Base-by-base conservation (phyloP, 2,113 vertebrate genomes). In the Irena cyanogastra region DNA sequence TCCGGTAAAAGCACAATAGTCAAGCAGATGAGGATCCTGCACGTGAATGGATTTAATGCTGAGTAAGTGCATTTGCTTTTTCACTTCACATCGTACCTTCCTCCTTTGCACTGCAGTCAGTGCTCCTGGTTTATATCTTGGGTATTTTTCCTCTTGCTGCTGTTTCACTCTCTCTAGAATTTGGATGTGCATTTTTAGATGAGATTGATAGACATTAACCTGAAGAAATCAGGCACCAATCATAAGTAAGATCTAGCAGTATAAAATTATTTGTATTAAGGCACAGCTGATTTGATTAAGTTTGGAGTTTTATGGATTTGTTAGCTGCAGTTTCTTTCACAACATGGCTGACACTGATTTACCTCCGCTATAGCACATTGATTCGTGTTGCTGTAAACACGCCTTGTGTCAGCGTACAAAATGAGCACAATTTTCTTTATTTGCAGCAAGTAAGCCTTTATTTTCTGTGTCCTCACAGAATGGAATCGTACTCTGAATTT, bases 1-100 rank as follows among this genome's bases (percentile, higher is more conserved):
- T 99, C 99, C n/a, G 99, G 99, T 97, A 99, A 99, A 98, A 99
- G 99, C 98, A 99, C 99, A 97, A 99, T 99, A 96, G 99, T 99
- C 88, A 99, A 99, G 96, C 99, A 99, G 95, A 99, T 99, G 99
- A 98, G 98, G 97, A 99, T 99, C 96, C 98, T 99, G 81, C 99
- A 99, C 94, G 99, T 99, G 97, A 99, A 99, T 95, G 99, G 99
- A 98, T 99, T 99, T 98, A 99, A 99, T 98, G 98, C 99, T 98
- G 99, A 99, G 99, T 99, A 98, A 99, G 99, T 98, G 93, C 96
- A 90, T 95, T 94, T 70, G 54, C 54, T 89, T 89, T 95, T 94
- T 86, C 74, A 60, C 72, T 96, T 92, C 59, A 75, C 45, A 39
- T 14, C 17, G 26, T 87, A 41, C 76, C 39, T 90, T 83, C 68